Evolutionary conservation across 1,140 invertebrate species (phyloP).

Genomic region (Diorhabda carinulata): DNA sequence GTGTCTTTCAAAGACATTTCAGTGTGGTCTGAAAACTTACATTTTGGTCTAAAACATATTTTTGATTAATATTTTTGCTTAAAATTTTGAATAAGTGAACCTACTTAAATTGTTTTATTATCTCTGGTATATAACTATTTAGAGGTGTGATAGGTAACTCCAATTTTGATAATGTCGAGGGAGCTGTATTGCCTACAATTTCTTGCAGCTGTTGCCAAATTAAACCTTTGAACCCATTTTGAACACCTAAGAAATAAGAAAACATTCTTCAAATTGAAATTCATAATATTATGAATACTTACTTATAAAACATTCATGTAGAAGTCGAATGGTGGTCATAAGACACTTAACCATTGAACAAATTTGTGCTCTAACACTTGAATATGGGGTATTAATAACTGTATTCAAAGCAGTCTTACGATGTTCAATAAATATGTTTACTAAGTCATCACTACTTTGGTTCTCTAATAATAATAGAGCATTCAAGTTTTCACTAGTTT

Average conservation of each 20-base stretch:
- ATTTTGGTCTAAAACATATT: conserved; percentile 34
- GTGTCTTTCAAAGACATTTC: conserved; percentile 31
- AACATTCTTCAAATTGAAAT: neutral
- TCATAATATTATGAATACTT: conserved; percentile 36
- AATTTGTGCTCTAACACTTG: conserved; percentile 52
- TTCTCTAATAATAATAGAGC: conserved; percentile 44
- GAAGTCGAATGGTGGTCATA: conserved; percentile 50
- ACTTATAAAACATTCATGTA: conserved; percentile 57
- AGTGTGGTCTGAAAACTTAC: conserved; percentile 37
- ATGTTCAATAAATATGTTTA: conserved; percentile 52
- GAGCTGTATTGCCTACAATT: conserved; percentile 48
- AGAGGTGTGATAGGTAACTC: conserved; percentile 50
- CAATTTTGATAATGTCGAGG: conserved; percentile 49
- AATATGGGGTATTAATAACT: conserved; percentile 51
- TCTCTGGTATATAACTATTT: conserved; percentile 48
- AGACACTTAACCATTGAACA: conserved; percentile 53
- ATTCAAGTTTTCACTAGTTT: conserved; percentile 43
- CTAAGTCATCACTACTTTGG: conserved; percentile 45
- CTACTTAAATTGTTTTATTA: conserved; percentile 49
- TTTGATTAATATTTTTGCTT: no score
- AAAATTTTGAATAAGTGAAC: neutral
- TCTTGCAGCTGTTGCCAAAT: conserved; percentile 48
- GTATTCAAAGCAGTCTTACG: conserved; percentile 51
- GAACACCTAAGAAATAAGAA: conserved; percentile 41
- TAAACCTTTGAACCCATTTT: conserved; percentile 44